phyloP scores from a whole-genome alignment of 2,113 vertebrate species.

The Pyxicephalus adspersus region DNA sequence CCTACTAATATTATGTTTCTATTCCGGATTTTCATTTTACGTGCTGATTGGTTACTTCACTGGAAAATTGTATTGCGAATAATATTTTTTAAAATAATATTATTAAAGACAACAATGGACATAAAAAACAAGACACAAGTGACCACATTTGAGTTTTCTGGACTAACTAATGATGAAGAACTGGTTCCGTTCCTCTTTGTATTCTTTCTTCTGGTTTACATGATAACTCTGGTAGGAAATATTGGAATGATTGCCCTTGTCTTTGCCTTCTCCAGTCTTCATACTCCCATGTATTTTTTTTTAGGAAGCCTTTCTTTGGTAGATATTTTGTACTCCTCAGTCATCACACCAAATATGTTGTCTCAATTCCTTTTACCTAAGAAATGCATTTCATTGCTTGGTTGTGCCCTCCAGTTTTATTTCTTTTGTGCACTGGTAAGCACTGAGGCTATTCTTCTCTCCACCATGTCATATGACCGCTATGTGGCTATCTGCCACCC shows the following conservation, averaged over 20 bases:
- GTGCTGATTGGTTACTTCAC: too few species aligned
- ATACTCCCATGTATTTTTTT: constrained; percentile 36
- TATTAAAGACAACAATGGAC: not conserved
- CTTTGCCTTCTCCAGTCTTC: not conserved
- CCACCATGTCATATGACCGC: constrained; percentile 36
- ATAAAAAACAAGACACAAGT: not conserved
- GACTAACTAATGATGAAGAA: not conserved
- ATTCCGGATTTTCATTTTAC: too few species aligned
- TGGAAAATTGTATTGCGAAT: too few species aligned
- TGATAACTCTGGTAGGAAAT: constrained; percentile 19
- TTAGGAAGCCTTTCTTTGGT: constrained; percentile 28
- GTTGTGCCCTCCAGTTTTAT: constrained; percentile 30
- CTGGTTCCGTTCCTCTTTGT: not conserved
- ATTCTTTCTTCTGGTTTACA: constrained; percentile 12
- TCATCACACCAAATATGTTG: constrained; percentile 30
- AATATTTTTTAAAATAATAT: too few species aligned
- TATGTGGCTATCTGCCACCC: constrained; percentile 30
- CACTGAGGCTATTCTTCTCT: constrained; percentile 19
- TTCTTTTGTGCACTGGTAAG: constrained; percentile 13
- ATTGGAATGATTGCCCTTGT: constrained; percentile 15
- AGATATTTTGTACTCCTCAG: constrained; percentile 24
- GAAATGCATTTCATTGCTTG: constrained; percentile 17
- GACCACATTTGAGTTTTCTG: constrained; percentile 4
- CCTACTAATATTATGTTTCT: too few species aligned
- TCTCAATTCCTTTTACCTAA: not conserved